A percentile compares a stretch with the other conserved stretches of the same genome.
phyloP scores from a whole-genome alignment of 2,888 invertebrate genomes.

The Eurytoma adleriae region DNA sequence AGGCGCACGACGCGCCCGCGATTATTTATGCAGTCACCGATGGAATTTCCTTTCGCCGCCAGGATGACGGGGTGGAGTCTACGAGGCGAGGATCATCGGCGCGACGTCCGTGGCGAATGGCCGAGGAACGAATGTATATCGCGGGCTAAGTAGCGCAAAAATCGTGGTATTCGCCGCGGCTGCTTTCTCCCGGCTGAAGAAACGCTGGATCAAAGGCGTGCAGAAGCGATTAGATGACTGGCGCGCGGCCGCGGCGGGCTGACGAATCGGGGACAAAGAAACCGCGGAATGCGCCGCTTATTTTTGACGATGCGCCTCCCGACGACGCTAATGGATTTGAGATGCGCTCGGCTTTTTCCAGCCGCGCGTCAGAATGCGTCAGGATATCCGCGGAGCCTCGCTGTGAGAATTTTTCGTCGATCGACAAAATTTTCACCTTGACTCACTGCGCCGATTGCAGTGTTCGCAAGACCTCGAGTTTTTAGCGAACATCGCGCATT shows the following conservation, averaged over 20 bases:
- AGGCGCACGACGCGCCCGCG: too few relatives aligned
- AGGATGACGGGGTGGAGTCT: not conserved
- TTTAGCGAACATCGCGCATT: slow-evolving; percentile 16
- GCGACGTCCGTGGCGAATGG: slow-evolving; percentile 30
- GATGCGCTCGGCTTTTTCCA: slow-evolving; percentile 4
- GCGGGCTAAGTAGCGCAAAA: slow-evolving; percentile 51
- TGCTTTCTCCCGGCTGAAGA: slow-evolving; percentile 10
- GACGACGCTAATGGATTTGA: slow-evolving; percentile 34
- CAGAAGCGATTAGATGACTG: slow-evolving; percentile 53
- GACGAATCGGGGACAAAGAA: slow-evolving; percentile 52
- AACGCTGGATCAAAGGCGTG: slow-evolving; percentile 41
- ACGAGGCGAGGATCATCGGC: slow-evolving; percentile 2
- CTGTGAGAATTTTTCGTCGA: not conserved
- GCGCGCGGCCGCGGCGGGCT: not conserved
- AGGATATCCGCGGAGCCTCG: not conserved
- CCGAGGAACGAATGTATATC: slow-evolving; percentile 9
- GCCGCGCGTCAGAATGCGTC: not conserved
- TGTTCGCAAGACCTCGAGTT: not conserved
- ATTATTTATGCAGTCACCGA: slow-evolving; percentile 19
- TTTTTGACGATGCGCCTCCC: slow-evolving; percentile 26
- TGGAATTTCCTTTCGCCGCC: not conserved
- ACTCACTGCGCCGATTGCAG: not conserved
- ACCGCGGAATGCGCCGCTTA: slow-evolving; percentile 54
- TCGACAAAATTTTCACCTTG: not conserved
- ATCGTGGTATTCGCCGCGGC: slow-evolving; percentile 40